Evolutionary conservation across 2,113 vertebrate species (phyloP).

Genomic region (Pachypanchax playfairii): DNA sequence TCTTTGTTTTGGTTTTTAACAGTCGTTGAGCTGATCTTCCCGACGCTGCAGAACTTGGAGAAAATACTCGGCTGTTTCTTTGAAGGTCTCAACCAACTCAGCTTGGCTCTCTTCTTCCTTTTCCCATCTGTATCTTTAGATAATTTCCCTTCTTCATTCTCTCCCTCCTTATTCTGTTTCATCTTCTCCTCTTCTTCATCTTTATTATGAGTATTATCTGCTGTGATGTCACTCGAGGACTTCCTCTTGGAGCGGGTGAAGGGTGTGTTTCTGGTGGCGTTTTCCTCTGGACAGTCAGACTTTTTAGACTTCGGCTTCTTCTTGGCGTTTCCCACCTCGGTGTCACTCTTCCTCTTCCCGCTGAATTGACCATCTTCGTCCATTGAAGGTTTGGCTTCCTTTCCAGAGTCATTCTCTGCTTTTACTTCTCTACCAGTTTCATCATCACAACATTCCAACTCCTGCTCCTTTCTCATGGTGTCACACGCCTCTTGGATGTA

Average conservation of each 20-base stretch:
- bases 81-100: slow-evolving; percentile 88
- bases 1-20: slow-evolving; percentile 77
- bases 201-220: slow-evolving; percentile 27
- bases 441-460: slow-evolving; percentile 41
- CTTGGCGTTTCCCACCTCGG: slow-evolving; percentile 89
- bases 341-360: slow-evolving; percentile 92
- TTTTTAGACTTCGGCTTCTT: slow-evolving; percentile 90
- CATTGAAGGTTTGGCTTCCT: slow-evolving; percentile 22
- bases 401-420: neutral
- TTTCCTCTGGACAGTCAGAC: slow-evolving; percentile 72
- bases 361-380: slow-evolving; percentile 77
- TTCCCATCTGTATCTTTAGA: slow-evolving; percentile 75
- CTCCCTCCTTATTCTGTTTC: slow-evolving; percentile 10
- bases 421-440: neutral
- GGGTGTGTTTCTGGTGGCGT: slow-evolving; percentile 58
- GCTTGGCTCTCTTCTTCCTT: slow-evolving; percentile 83
- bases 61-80: slow-evolving; percentile 95
- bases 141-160: slow-evolving; percentile 29
- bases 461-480: slow-evolving; percentile 88
- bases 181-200: slow-evolving; percentile 10
- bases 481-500: slow-evolving; percentile 95
- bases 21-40: slow-evolving; percentile 82
- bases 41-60: slow-evolving; percentile 92
- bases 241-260: slow-evolving; percentile 92
- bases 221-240: slow-evolving; percentile 74